Evolutionary conservation across 2,888 invertebrate genomes (phyloP), one percentile per base, ranked within the genome.

Genomic region (Apocheima hispidaria): DNA sequence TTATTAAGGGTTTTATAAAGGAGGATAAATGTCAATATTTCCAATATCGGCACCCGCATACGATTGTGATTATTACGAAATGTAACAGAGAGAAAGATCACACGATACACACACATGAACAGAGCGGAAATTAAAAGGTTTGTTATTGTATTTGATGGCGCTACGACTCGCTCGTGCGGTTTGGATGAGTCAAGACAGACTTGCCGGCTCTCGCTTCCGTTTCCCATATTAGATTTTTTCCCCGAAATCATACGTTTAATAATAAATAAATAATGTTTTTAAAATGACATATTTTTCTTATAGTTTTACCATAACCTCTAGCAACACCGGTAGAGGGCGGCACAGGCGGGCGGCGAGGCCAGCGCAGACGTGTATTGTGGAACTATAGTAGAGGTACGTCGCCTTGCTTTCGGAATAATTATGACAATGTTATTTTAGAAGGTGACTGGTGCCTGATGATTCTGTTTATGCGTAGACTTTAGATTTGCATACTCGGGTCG

Each of bases 71-170:
- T 7, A 14, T 23, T 14, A 9, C 3, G 43, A 14, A 18, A 18
- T 14, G 14, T 4, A 2, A 26, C 4, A 14, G n/a, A 1, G 43
- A 5, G 43, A 21, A 2, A 26, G 43, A 14, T 43, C 14, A 14
- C 14, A n/a, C 14, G 14, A 30, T 12, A 30, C 28, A 5, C 18
- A 30, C 28, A 5, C 26, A 4, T 30, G 46, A 28, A 30, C 12
- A 14, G 49, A 49, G 38, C 50, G 36, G 36, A 50, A 36, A 50
- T 50, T 23, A 38, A 50, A 50, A 36, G 36, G 16, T 36, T 16
- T 26, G 50, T 50, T 50, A 18, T 10, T 6, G 16, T 2, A 18
- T 6, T 26, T 7, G n/a, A n/a, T n/a, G 26, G 26, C 4, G 26
- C 26, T 23, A 20, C n/a, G 2, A n/a, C 14, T 26, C 23, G 2